phyloP scores from a whole-genome alignment of 2,113 vertebrate species.

The Cyphomyrus plagiostoma region DNA sequence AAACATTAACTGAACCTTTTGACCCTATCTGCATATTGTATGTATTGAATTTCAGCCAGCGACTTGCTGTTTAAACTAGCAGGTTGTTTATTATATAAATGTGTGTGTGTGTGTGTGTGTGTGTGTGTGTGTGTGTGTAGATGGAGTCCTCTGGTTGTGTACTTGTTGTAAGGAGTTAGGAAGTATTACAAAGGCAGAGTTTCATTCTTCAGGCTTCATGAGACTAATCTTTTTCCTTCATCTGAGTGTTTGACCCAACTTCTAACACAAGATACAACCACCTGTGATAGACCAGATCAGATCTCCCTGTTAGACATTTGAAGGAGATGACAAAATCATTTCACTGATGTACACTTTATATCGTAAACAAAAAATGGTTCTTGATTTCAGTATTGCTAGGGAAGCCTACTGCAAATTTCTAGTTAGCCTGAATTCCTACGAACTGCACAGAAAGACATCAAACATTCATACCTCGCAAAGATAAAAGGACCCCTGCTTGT shows the following conservation, averaged over 20 bases:
- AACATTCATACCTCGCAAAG: not conserved
- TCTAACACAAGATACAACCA: not conserved
- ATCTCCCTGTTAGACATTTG: not conserved
- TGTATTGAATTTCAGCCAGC: not conserved
- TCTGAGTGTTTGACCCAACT: not conserved
- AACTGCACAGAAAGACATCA: not conserved
- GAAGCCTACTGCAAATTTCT: not conserved
- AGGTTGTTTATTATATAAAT: not conserved
- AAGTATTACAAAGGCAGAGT: not conserved
- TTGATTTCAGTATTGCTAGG: not conserved
- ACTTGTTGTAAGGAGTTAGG: too few species aligned
- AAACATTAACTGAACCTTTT: not conserved
- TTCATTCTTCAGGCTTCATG: not conserved
- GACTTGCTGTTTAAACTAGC: not conserved
- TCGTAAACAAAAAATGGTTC: not conserved
- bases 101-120: too few species aligned
- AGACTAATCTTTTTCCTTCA: not conserved
- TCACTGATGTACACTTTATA: not conserved
- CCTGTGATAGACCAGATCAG: not conserved
- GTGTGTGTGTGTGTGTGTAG: too few species aligned
- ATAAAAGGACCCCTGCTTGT: conserved; percentile 6
- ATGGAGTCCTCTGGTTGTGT: too few species aligned
- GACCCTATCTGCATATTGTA: not conserved
- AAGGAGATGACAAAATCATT: not conserved
- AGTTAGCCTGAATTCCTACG: not conserved